phyloP scores from a whole-genome alignment of 2,113 vertebrate genomes.

The Ciconia boyciana region DNA sequence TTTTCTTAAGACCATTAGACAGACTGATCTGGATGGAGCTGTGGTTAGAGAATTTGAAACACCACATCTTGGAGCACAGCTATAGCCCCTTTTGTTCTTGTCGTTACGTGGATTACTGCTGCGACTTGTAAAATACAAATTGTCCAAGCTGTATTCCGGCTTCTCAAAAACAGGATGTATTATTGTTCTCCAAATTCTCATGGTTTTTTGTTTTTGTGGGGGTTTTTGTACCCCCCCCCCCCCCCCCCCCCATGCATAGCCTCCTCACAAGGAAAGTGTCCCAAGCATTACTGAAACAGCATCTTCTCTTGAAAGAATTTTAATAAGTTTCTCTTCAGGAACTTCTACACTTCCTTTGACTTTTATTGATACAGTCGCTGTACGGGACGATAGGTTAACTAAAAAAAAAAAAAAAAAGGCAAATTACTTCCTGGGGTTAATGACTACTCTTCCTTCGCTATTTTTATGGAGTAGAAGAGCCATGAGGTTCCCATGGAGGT shows the following conservation, averaged over 20 bases:
- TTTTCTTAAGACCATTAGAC: neutral
- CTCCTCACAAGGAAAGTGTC: neutral
- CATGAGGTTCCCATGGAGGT: neutral
- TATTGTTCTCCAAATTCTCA: constrained; percentile 46
- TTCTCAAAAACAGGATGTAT: constrained; percentile 55
- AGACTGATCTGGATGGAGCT: neutral
- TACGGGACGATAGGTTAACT: neutral
- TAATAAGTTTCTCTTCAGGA: constrained; percentile 28
- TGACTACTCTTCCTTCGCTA: neutral
- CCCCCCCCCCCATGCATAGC: neutral
- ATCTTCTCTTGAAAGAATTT: neutral
- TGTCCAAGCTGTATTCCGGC: constrained; percentile 32
- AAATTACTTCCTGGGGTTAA: neutral
- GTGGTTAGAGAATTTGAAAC: neutral
- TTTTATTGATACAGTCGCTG: neutral
- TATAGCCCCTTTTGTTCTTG: constrained; percentile 6
- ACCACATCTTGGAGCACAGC: rapidly evolving
- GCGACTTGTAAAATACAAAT: constrained; percentile 21
- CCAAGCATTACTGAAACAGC: neutral
- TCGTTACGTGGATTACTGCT: neutral
- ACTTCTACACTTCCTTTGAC: neutral
- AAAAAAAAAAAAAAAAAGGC: neutral
- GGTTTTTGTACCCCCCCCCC: no score
- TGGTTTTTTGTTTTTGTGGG: neutral
- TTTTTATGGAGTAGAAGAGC: neutral